Conservation (phyloP, 2,113 vertebrate species). For the Rana temporaria region DNA sequence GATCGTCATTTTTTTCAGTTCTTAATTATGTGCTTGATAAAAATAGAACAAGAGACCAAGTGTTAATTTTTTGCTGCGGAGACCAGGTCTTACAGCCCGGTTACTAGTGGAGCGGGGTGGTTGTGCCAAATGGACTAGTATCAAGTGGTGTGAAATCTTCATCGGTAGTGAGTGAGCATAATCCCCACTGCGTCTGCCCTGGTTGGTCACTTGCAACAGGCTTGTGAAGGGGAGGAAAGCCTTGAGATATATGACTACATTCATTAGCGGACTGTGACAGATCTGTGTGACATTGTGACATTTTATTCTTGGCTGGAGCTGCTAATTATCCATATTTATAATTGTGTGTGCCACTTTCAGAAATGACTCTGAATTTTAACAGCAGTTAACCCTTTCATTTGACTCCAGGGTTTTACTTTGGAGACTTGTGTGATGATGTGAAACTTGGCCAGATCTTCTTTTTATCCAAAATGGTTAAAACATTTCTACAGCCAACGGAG, state of each 20-base stretch:
- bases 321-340: not conserved
- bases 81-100: not conserved
- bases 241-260: conserved; percentile 54
- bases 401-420: conserved; percentile 18
- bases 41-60: not conserved
- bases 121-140: conserved; percentile 34
- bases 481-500: not conserved
- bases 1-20: not conserved
- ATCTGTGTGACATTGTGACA: not conserved
- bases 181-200: conserved; percentile 43
- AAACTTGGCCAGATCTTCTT: not conserved
- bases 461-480: not conserved
- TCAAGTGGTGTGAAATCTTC: conserved; percentile 18
- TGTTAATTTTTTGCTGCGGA: not conserved
- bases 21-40: not conserved
- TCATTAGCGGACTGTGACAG: conserved; percentile 49
- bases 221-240: conserved; percentile 51
- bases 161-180: conserved; percentile 11
- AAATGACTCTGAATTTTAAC: conserved; percentile 31
- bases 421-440: not conserved
- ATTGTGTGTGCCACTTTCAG: not conserved
- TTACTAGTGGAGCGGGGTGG: conserved; percentile 32
- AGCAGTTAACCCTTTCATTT: conserved; percentile 40
- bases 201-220: conserved; percentile 58
- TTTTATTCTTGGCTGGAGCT: conserved; percentile 50